Evolutionary conservation across 2,888 invertebrate genomes (phyloP), one percentile per base, ranked within the genome.

Genomic region (Protonemura montana): DNA sequence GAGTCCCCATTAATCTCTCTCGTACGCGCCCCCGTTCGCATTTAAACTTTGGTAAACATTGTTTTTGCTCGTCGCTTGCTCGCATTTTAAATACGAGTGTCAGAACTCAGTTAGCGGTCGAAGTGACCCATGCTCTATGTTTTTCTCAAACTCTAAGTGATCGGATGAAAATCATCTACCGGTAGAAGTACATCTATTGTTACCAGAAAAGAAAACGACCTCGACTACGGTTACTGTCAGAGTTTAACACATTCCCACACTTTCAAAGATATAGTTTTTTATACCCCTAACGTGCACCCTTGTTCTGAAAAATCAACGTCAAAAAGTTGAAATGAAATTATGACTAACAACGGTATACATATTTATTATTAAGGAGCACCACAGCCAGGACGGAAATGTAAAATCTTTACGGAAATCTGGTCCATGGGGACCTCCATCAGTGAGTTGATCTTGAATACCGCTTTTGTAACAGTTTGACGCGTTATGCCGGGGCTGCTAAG

Each of bases 1-100:
- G 16, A 27, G 76, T 21, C 27, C 21, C n/a, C 76, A 59, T 84
- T 59, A 84, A 84, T 84, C 84, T 42, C n/a, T n/a, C 84, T 59
- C n/a, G 27, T 16, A 13, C 41, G n/a, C 41, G n/a, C 30, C 41
- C 35, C 59, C 59, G 21, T 59, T 13, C 35, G 3, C 59, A 59
- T 59, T 21, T 21, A 21, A 59, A 21, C 59, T 59, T 59, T 21
- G 21, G 59, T 59, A 59, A 59, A 59, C 59, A 59, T 59, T 59
- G 59, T 59, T 59, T 59, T 59, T 59, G 59, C 21, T 10, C 59
- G 1, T 2, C 59, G 59, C 59, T 59, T 13, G 10, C 21, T 59
- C 13, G 59, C 6, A 2, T 59, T 59, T 59, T 10, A 59, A 59
- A 10, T 2, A 2, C 21, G 13, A 2, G 59, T 59, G 59, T 59